Base-by-base conservation (phyloP, 2,113 vertebrate species). In the Carettochelys insculpta region DNA sequence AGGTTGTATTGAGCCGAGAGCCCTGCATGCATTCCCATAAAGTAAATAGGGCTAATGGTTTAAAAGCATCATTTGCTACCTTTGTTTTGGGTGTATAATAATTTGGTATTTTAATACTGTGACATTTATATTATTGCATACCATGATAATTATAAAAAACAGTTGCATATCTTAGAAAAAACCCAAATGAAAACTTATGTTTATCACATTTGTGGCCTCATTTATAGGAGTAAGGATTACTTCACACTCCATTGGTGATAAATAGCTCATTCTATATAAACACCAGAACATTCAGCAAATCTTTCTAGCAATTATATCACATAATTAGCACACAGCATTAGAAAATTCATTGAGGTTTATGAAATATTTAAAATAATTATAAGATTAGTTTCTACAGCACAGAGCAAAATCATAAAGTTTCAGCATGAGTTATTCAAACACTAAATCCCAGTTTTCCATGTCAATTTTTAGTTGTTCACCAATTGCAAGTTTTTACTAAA, bases 301-400 rank as follows among this genome's bases (percentile, higher is more conserved):
- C 96, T 97, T 96, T 96, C 96, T 95, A 97, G 96, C 98, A 97
- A 97, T 94, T 94, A 75, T 79, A 87, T 92, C 95, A 84, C 89
- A 83, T 94, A 97, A 97, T 97, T 97, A 96, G 85, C 86, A 94
- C 88, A 65, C 29, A 89, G 86, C 92, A 96, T 96, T 97, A 96
- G 92, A 86, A 93, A 96, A 97, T 95, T 88, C 94, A 95, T 91
- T 97, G 96, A 93, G 93, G 97, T 96, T 97, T 96, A 98, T 98
- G 96, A 98, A 98, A 98, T 97, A 98, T 98, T 97, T 98, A 96
- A 97, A 97, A 97, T 97, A 98, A 98, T 98, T 97, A 95, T 96
- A 83, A 96, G 96, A 97, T 97, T 97, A 97, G 90, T 95, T 96
- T 89, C 96, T 97, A 97, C 97, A 98, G 96, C 91, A 96, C 80